Base-by-base conservation (phyloP, 2,113 vertebrate genomes). In the Gulo gulo region DNA sequence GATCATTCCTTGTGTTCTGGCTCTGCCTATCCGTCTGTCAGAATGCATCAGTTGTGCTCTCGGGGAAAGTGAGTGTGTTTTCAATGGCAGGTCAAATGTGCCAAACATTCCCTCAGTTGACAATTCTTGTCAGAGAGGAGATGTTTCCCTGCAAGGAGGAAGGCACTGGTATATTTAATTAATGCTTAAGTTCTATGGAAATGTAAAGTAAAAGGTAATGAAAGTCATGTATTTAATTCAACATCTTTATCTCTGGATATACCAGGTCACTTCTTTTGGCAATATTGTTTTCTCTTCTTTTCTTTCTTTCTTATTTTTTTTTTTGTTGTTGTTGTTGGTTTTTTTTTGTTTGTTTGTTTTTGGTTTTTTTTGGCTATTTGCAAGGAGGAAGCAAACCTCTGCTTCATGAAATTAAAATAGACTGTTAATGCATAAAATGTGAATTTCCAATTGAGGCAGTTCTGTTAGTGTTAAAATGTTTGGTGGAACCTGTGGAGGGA, bases 371-470 rank as follows among this genome's bases (percentile, higher is more conserved):
- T 52, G 6, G 94, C 55, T 97, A 90, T 97, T 96, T 97, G 82
- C 93, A 97, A 98, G 45, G 81, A 91, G 96, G 97, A 98, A 95
- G 78, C 96, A 98, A 97, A 98, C 97, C 88, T 98, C 98, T 88
- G 90, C 84, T 97, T 98, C 97, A 98, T 98, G 96, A 98, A 98
- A 98, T 99, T 98, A 98, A 98, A 98, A 98, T 95, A 78, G 91
- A 96, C 97, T 97, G 96, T 98, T 98, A 98, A 97, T 98, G 97
- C 88, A 95, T 87, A 94, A 98, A 98, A 98, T 97, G 95, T 98
- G 98, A 98, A 96, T 98, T 98, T 98, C 88, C 96, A 97, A 96
- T 97, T 92, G 97, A 97, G 76, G 93, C 76, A 92, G 90, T 84
- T 97, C 95, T 82, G 47, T 97, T 61, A 24, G 50, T 98, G 96